Evolutionary conservation across 2,888 invertebrate species (phyloP), one percentile per base, ranked within the genome.

Genomic region (Drosophila monieri): DNA sequence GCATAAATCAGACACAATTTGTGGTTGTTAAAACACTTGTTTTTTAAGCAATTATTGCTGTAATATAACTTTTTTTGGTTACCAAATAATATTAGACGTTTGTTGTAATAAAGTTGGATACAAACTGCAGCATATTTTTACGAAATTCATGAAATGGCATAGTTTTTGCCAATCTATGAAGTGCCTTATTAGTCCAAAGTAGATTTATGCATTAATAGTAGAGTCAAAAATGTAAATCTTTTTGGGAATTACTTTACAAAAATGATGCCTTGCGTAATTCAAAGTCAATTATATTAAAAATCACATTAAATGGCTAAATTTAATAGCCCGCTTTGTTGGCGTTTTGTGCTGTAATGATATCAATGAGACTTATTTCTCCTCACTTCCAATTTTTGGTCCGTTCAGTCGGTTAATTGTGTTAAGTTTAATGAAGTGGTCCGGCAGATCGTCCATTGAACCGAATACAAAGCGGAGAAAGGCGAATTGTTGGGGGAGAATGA

Each of bases 221-320:
- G 8, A 27, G 27, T 9, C 27, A 8, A 27, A 27, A 27, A 27
- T 27, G 3, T 9, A 27, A 27, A 6, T 1, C 32, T 32, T 5
- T 32, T 12, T 32, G 1, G 12, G 6, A 4, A 32, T 32, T 32
- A n/a, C 12, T 32, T 32, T 12, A 18, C 2, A 32, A 74, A 80
- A 77, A 66, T 83, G 59, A 57, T 64, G n/a, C 27, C 58, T 79
- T 79, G 67, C 67, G 67, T 64, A 85, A 79, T 56, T 49, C 55
- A 14, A 27, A 5, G 52, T 18, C 48, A 27, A 47, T 51, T 35
- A 43, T 0, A 49, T 18, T 18, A 12, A 52, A 61, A 53, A 58
- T 14, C 56, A 46, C 12, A 21, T 44, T 8, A 32, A 60, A 64
- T 15, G 43, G 54, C 14, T 12, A 14, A 21, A 23, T 21, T 44